Percentiles rank a stretch among this genome's conserved stretches.
Conservation (phyloP, 2,797 vertebrate genomes). For the Bovichtus diacanthus region DNA sequence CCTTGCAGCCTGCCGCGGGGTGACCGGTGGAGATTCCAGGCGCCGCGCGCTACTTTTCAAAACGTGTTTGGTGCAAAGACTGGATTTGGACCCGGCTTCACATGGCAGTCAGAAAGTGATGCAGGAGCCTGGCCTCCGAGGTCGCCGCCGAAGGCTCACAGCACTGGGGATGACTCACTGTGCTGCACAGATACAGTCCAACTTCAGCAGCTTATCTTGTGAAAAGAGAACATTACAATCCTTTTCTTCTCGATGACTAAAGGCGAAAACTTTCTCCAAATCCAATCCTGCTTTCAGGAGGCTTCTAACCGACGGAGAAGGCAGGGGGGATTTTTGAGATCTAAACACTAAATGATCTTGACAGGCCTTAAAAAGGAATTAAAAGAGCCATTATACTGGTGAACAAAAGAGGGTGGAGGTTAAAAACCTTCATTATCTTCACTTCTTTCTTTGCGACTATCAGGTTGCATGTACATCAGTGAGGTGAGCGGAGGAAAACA, state of each 20-base stretch:
- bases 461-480: conserved; percentile 18
- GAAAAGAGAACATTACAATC: conserved; percentile 56
- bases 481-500: conserved; percentile 46
- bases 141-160: conserved; percentile 39
- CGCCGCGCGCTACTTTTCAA: conserved; percentile 28
- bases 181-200: conserved; percentile 40
- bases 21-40: conserved; percentile 22
- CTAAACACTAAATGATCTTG: conserved; percentile 57
- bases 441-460: conserved; percentile 39
- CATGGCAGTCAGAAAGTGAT: conserved; percentile 10
- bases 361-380: conserved; percentile 59
- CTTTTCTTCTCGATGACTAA: conserved; percentile 49
- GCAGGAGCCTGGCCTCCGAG: conserved; percentile 38
- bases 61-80: conserved; percentile 20
- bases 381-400: conserved; percentile 49
- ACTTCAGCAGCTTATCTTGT: conserved; percentile 43
- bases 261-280: conserved; percentile 41
- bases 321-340: conserved; percentile 24
- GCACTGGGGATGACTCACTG: conserved; percentile 47
- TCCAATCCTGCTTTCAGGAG: conserved; percentile 25
- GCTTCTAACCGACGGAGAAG: not conserved
- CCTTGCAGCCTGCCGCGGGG: conserved; percentile 30
- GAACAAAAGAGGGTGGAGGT: conserved; percentile 65
- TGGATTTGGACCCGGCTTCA: conserved; percentile 34
- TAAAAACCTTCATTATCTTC: conserved; percentile 61